A percentile compares a stretch with the other conserved stretches of the same genome.
Conservation (phyloP, 2,113 vertebrate species). For the Cryptotis parvus region DNA sequence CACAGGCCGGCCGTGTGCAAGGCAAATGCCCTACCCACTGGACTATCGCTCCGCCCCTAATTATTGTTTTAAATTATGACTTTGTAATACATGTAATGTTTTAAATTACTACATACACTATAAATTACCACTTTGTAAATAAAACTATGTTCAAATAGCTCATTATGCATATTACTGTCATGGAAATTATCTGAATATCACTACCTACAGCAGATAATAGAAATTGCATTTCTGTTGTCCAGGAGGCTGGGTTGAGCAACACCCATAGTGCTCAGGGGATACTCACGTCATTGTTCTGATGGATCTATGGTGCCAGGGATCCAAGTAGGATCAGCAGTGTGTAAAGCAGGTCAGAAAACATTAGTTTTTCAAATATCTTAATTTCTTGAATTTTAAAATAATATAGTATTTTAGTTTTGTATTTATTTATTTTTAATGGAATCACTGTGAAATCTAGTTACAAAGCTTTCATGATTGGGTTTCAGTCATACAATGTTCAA, state of each 20-base stretch:
- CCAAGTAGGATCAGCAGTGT: too few species aligned
- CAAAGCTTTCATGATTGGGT: too few species aligned
- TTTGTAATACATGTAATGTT: slow-evolving; percentile 56
- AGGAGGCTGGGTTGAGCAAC: too few species aligned
- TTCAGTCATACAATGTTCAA: too few species aligned
- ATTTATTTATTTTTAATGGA: background rate
- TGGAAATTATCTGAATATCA: background rate
- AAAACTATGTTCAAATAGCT: slow-evolving; percentile 27
- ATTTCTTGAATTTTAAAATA: background rate
- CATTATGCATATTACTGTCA: background rate
- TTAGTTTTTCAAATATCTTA: slow-evolving; percentile 18
- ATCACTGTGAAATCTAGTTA: too few species aligned
- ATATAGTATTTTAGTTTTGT: background rate
- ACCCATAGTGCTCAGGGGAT: too few species aligned
- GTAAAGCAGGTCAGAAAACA: background rate
- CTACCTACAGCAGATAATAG: background rate
- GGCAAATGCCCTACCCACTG: too few species aligned
- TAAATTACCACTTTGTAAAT: slow-evolving; percentile 27
- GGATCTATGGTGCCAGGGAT: too few species aligned
- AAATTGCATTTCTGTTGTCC: background rate
- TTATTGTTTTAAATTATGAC: slow-evolving; percentile 71
- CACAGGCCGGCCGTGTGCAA: too few species aligned
- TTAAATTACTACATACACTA: slow-evolving; percentile 67
- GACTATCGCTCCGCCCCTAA: too few species aligned
- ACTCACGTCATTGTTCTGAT: background rate